Evolutionary conservation across 2,113 vertebrate genomes (phyloP).

Genomic region (Raja brachyura): DNA sequence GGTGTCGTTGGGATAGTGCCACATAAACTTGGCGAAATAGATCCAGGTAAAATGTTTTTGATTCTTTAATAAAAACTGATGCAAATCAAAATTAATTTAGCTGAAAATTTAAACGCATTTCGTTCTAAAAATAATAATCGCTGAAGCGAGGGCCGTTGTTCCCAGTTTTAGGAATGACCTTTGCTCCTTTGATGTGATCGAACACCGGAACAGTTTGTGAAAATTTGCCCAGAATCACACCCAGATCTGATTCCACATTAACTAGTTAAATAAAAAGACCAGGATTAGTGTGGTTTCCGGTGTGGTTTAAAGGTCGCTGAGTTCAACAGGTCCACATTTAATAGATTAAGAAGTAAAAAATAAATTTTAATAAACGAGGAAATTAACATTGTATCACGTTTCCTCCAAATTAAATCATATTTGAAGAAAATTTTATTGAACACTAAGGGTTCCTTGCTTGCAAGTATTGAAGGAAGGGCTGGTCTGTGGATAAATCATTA

Average conservation of each 20-base stretch:
- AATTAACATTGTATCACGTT: background rate
- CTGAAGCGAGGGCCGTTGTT: background rate
- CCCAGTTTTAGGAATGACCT: background rate
- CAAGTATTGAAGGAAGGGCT: background rate
- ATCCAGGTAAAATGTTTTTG: background rate
- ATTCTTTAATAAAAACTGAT: background rate
- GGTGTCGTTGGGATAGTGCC: background rate
- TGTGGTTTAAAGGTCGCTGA: background rate
- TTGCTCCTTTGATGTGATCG: slow-evolving; percentile 8
- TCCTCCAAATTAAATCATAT: background rate
- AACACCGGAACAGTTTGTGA: background rate
- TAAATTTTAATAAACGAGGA: background rate
- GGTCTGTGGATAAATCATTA: background rate
- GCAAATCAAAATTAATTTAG: background rate
- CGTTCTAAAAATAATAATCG: background rate
- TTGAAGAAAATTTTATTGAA: background rate
- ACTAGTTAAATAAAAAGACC: background rate
- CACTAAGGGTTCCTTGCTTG: background rate
- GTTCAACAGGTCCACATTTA: background rate
- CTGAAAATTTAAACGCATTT: background rate
- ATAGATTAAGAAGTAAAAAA: background rate
- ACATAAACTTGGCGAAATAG: background rate
- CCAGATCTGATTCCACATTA: background rate
- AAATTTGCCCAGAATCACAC: slow-evolving; percentile 13
- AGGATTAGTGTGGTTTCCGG: background rate